Evolutionary conservation across 2,888 invertebrate species (phyloP).

Genomic region (Doris montereyensis): DNA sequence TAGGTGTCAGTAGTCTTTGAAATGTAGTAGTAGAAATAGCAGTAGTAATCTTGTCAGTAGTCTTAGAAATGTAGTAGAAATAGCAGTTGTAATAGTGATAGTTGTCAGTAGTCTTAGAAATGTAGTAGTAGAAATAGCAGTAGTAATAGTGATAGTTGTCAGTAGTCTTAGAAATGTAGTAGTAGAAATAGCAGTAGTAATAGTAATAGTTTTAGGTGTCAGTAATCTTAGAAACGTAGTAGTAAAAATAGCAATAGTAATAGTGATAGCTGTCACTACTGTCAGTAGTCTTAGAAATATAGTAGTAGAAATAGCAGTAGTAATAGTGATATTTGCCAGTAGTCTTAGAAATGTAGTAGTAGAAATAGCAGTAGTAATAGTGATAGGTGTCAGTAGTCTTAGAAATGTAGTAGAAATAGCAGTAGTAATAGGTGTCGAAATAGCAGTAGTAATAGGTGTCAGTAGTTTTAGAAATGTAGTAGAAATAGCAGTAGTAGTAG

Average conservation of each 20-base stretch:
- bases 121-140: conserved; percentile 10
- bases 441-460: no score
- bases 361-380: neutral
- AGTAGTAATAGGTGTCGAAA: no score
- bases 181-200: conserved; percentile 7
- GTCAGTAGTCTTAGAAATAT: neutral
- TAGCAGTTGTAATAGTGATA: neutral
- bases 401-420: neutral
- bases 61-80: neutral
- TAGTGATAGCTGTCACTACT: neutral
- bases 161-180: neutral
- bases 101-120: neutral
- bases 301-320: neutral
- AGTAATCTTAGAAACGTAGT: neutral
- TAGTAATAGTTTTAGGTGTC: neutral
- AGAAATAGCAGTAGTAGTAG: no score
- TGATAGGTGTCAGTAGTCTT: neutral
- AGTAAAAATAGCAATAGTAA: neutral
- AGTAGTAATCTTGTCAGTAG: no score
- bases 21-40: no score
- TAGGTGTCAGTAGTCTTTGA: no score
- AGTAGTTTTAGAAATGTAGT: no score
- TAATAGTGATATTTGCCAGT: neutral
- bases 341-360: neutral
- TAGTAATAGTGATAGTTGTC: neutral